Base-by-base conservation (phyloP, 2,888 invertebrate species). In the Cyrtodaria siliqua region DNA sequence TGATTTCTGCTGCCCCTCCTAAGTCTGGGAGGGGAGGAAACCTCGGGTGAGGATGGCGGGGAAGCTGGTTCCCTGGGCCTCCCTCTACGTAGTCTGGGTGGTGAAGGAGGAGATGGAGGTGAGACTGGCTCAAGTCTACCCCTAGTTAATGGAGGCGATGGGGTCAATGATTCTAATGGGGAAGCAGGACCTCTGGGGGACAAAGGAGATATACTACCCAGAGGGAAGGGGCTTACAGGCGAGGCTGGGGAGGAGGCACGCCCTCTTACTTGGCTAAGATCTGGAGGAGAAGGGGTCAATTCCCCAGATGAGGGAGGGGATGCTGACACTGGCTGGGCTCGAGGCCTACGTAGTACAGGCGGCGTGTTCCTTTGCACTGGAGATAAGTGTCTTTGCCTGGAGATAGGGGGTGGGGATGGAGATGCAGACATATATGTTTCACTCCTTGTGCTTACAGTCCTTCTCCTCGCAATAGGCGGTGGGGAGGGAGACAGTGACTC, bases 281-380 rank as follows among this genome's bases (percentile, higher is more conserved):
- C 78, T 47, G 78, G 78, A 2, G 78, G 76, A 18, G 78, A 76
- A 33, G 82, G 71, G 47, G 82, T 75, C 20, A 83, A 66, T 52
- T 79, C 64, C 47, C 76, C 73, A 24, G 82, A 76, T 47, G 79
- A 63, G 47, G 78, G 70, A 16, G 82, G 63, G 23, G 79, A 69
- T 49, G 82, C 38, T 56, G 72, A 42, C 53, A 71, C 50, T 61
- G 71, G 61, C 29, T 66, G 57, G 38, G 67, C 53, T 63, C 76
- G 47, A 16, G 74, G 59, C 40, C 50, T 62, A 6, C 60, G 55
- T 38, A 75, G 49, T 12, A 77, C 72, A 18, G 76, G 80, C 0
- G 80, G 80, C 8, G 80, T 72, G 49, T 80, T 76, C 55, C 76
- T 69, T 47, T 67, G 75, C 4, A 56, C 59, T 44, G 73, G 80